Evolutionary conservation across 2,888 invertebrate species (phyloP), one percentile per base, ranked within the genome.

Genomic region (Cosmopolites sordidus): DNA sequence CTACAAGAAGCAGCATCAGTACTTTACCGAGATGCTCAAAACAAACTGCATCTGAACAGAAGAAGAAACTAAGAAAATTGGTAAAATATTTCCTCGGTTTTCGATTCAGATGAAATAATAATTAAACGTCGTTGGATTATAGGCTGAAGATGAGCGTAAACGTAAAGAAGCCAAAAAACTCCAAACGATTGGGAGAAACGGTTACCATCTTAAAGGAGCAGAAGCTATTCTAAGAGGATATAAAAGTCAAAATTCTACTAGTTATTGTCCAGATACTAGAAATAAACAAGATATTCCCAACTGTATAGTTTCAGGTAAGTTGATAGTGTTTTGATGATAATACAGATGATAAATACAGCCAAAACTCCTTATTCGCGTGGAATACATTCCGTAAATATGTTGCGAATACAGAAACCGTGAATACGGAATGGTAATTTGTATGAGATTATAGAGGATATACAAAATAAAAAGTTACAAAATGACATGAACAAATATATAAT

Each of bases 171-270:
- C 9, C 71, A 78, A 61, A 69, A 69, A 60, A 51, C 57, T 47
- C 64, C 68, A 56, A 61, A 71, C 22, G 69, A 74, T 67, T 69
- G 79, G 79, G 17, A 57, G 68, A 8, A 58, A 54, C 38, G 61
- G 61, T 11, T 68, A 65, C 51, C 68, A 69, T 54, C 48, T 61
- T 43, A 63, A 62, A 12, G 66, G 63, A 11, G 76, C 76, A 27
- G 76, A 77, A 33, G 3, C 77, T 69, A 70, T 80, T 62, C 63
- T 77, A 70, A 40, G 81, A 72, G 43, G 80, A 67, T 18, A 73
- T 68, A 66, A 61, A 43, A 71, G 71, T 43, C 69, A 70, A 45
- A 66, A 61, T 15, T 64, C 65, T 4, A 56, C 54, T 14, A 71
- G 71, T 60, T 81, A 77, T 69, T 71, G 75, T 0, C 61, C 64